phyloP scores from a whole-genome alignment of 2,888 invertebrate species.

The Sacculina carcini region DNA sequence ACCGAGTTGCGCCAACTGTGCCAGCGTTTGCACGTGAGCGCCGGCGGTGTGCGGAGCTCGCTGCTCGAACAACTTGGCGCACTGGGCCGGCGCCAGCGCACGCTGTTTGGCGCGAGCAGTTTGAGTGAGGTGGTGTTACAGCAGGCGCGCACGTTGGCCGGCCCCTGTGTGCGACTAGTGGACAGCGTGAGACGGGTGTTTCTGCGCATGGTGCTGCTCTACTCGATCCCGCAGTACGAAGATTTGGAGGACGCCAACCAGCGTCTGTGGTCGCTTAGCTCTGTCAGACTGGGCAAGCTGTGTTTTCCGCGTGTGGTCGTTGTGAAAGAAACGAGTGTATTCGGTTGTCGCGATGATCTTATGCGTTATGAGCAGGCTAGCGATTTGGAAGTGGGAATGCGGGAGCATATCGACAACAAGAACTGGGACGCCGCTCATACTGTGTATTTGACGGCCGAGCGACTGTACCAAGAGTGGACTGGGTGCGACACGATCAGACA shows the following conservation, averaged over 20 bases:
- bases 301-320: slow-evolving; percentile 22
- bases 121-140: neutral
- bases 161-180: slow-evolving; percentile 19
- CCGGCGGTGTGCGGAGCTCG: slow-evolving; percentile 15
- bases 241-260: slow-evolving; percentile 15
- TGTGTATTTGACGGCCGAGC: slow-evolving; percentile 14
- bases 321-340: slow-evolving; percentile 19
- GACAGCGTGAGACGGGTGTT: slow-evolving; percentile 20
- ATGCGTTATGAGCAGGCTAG: slow-evolving; percentile 18
- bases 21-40: slow-evolving; percentile 14
- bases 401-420: slow-evolving; percentile 17
- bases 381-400: slow-evolving; percentile 19
- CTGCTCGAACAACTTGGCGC: slow-evolving; percentile 1
- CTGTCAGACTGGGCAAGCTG: slow-evolving; percentile 22
- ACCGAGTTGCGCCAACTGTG: slow-evolving; percentile 20
- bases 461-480: neutral
- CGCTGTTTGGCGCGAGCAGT: slow-evolving; percentile 1
- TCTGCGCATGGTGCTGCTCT: slow-evolving; percentile 22
- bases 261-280: slow-evolving; percentile 20
- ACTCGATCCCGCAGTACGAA: slow-evolving; percentile 19
- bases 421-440: slow-evolving; percentile 18
- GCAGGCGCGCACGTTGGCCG: slow-evolving; percentile 16
- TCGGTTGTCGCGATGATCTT: slow-evolving; percentile 20
- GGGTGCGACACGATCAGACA: slow-evolving; percentile 2
- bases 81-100: neutral